Evolutionary conservation across 1,140 invertebrate species (phyloP).

Genomic region (Drosophila kikkawai): DNA sequence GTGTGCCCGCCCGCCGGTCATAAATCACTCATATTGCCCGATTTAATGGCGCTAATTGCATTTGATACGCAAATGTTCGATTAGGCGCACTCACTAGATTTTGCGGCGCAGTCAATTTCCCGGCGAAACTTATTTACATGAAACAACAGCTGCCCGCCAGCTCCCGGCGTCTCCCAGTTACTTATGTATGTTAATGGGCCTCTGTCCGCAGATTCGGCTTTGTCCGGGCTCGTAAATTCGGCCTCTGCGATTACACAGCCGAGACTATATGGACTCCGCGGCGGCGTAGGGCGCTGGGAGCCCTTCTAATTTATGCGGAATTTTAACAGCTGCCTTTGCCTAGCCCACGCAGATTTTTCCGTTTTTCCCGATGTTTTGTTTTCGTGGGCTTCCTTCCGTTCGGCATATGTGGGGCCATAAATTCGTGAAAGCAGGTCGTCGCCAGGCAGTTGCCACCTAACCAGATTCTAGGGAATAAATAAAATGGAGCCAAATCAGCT

Average conservation of each 20-base stretch:
- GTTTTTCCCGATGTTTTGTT: conserved; percentile 33
- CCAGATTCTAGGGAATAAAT: conserved; percentile 60
- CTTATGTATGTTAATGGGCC: conserved; percentile 54
- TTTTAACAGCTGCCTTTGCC: conserved; percentile 66
- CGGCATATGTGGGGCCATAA: conserved; percentile 46
- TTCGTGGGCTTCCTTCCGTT: conserved; percentile 1
- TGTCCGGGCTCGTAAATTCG: conserved; percentile 39
- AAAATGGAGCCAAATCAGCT: conserved; percentile 62
- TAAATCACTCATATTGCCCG: conserved; percentile 78
- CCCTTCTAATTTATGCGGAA: conserved; percentile 72
- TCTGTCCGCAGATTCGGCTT: conserved; percentile 10
- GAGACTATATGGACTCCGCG: conserved; percentile 28
- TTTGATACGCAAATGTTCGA: conserved; percentile 77
- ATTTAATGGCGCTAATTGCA: conserved; percentile 77
- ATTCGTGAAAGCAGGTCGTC: conserved; percentile 29
- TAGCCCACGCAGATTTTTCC: conserved; percentile 56
- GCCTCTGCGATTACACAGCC: conserved; percentile 55
- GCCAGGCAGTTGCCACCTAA: conserved; percentile 31
- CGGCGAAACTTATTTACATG: conserved; percentile 47
- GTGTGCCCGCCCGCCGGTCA: conserved; percentile 27
- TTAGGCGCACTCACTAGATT: conserved; percentile 47
- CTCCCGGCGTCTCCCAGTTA: conserved; percentile 33
- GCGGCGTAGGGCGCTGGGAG: background rate
- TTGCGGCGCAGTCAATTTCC: conserved; percentile 26
- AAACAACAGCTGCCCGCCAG: conserved; percentile 40